Conservation (phyloP, 2,113 vertebrate species). For the Polyodon spathula region DNA sequence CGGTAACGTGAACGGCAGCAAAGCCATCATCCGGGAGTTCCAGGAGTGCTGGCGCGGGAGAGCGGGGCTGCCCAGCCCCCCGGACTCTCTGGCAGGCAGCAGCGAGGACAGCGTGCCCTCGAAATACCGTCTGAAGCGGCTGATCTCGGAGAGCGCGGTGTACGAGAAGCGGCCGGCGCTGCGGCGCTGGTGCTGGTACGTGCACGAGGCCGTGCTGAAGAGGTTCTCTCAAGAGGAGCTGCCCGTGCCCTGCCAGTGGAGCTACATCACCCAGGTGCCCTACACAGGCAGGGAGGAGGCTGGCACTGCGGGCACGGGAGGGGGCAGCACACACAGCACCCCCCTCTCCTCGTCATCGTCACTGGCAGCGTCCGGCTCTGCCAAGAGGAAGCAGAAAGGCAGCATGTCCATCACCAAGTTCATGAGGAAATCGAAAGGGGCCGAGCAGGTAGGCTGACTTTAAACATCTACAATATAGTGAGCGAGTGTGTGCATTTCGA, state of each 20-base stretch:
- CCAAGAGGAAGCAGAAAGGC: constrained; percentile 67
- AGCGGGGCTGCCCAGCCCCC: constrained; percentile 19
- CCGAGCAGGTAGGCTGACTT: constrained; percentile 54
- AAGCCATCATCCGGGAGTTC: constrained; percentile 86
- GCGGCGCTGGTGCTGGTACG: constrained; percentile 85
- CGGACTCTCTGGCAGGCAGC: constrained; percentile 31
- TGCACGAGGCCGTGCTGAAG: constrained; percentile 69
- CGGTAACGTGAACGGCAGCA: constrained; percentile 81
- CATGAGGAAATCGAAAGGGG: constrained; percentile 71
- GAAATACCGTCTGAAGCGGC: constrained; percentile 73
- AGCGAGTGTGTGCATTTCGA: no score
- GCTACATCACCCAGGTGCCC: constrained; percentile 67
- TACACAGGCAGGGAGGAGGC: constrained; percentile 62
- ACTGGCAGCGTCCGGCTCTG: constrained; percentile 25
- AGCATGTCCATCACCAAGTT: constrained; percentile 92
- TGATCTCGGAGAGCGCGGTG: constrained; percentile 78
- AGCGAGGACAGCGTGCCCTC: constrained; percentile 62
- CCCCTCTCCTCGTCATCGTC: constrained; percentile 41
- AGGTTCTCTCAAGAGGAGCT: constrained; percentile 67
- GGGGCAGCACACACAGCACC: constrained; percentile 50
- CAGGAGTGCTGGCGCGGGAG: constrained; percentile 76
- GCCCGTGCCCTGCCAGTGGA: constrained; percentile 87
- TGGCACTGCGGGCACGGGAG: constrained; percentile 11
- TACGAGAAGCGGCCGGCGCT: constrained; percentile 80
- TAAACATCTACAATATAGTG: no score